Evolutionary conservation across 2,797 vertebrate species (phyloP), one percentile per base, ranked within the genome.

Genomic region (Muscicapa comitata): DNA sequence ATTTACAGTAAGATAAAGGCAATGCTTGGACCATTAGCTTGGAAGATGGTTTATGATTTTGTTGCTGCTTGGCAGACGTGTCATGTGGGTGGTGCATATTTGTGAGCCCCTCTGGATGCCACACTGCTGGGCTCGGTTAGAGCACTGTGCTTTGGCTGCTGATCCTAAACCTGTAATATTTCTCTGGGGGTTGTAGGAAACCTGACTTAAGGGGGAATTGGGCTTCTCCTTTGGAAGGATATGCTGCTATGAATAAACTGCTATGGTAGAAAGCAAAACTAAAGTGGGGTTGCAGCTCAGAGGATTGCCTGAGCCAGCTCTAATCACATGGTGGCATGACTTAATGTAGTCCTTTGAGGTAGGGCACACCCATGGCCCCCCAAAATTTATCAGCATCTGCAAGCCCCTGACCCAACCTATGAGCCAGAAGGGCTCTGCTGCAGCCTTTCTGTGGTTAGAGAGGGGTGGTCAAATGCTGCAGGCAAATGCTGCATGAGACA

Each of bases 41-140:
- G 53, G 47, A 78, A 63, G 50, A 29, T 28, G 31, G 6, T 51
- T 63, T 42, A 23, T 45, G 55, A 10, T 45, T 89, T 82, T 54
- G n/a, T 13, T 35, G 55, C 59, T 85, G 77, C n/a, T 62, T 40
- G 26, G 40, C 25, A 65, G 38, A 18, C 17, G 2, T 57, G 25
- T 58, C 2, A 1, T 11, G 38, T 25, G 38, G 37, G 48, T 6
- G 6, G 48, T 19, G 5, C 2, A 0, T 6, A 5, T 1, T 3
- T 31, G 29, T 53, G 28, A 70, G 31, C 20, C 33, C 29, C 8
- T 51, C 35, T 25, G 3, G 0, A 33, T 2, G 2, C 53, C 7
- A 1, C 1, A 0, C 11, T 54, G 23, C 61, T 77, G 28, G 25
- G 16, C 19, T 51, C 80, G 31, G 9, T 50, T 48, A 17, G 5